These are phyloP conservation scores for Fundulus diaphanus DNA, from an alignment of 2,797 vertebrate species.

Conservation along the genomic window DNA sequence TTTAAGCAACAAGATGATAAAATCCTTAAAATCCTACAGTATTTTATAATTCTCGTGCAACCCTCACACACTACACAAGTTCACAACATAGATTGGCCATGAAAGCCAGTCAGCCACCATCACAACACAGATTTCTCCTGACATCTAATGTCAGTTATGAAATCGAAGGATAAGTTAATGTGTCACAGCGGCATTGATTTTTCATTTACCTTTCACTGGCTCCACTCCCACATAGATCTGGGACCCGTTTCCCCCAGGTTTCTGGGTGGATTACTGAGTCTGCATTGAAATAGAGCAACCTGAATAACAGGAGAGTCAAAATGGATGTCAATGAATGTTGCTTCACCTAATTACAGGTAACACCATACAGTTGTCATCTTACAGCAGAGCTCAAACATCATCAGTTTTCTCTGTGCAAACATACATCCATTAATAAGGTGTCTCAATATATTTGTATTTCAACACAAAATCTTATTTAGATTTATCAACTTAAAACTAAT, in stretches of 20 bases:
- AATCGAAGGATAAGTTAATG: constrained; percentile 83
- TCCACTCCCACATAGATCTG: constrained; percentile 61
- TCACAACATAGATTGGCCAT: constrained; percentile 48
- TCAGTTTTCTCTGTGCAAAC: constrained; percentile 13
- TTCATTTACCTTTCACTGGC: constrained; percentile 77
- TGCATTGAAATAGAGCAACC: constrained; percentile 52
- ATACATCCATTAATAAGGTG: background rate
- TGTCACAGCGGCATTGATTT: constrained; percentile 82
- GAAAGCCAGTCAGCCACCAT: constrained; percentile 61
- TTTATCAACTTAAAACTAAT: background rate
- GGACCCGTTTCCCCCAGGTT: constrained; percentile 65
- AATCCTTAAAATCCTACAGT: constrained; percentile 38
- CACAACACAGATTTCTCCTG: constrained; percentile 70
- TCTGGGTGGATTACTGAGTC: constrained; percentile 73
- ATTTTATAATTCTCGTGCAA: constrained; percentile 47
- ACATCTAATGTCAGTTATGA: constrained; percentile 80
- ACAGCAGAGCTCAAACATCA: constrained; percentile 43
- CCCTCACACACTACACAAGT: constrained; percentile 41
- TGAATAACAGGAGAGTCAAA: constrained; percentile 55
- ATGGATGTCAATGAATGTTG: constrained; percentile 65
- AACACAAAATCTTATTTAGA: background rate
- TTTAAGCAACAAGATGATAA: background rate
- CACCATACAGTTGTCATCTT: constrained; percentile 42
- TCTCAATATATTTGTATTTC: background rate
- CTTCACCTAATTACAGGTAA: constrained; percentile 74